These are phyloP conservation scores for Drosophila pandora DNA, from an alignment of 1,140 invertebrate species.

Conservation along the genomic window DNA sequence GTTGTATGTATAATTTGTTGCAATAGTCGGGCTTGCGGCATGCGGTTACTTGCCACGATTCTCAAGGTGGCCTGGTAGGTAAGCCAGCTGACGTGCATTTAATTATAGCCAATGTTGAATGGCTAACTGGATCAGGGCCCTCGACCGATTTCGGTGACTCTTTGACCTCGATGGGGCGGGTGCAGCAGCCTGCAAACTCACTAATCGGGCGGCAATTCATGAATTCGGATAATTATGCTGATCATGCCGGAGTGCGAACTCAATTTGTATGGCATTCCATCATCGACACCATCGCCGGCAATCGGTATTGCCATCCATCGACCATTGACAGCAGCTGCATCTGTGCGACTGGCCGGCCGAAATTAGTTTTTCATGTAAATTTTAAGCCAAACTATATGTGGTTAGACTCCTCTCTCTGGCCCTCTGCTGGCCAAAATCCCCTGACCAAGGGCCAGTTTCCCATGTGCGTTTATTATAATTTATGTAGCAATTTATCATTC, in stretches of 20 bases:
- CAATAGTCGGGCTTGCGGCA: conserved; percentile 27
- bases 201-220: conserved; percentile 67
- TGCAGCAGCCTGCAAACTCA: conserved; percentile 44
- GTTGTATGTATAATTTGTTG: conserved; percentile 61
- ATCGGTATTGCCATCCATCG: conserved; percentile 29
- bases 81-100: conserved; percentile 39
- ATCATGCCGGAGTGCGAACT: conserved; percentile 73
- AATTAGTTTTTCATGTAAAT: conserved; percentile 82
- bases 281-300: conserved; percentile 18
- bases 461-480: conserved; percentile 76
- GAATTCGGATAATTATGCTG: conserved; percentile 75
- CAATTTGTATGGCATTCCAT: conserved; percentile 60
- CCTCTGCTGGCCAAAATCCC: conserved; percentile 22
- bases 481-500: conserved; percentile 79
- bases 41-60: conserved; percentile 26
- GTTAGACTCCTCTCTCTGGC: background rate
- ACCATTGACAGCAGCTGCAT: conserved; percentile 23
- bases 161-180: conserved; percentile 1
- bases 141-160: conserved; percentile 26
- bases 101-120: conserved; percentile 46
- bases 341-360: conserved; percentile 35
- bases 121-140: conserved; percentile 2
- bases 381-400: conserved; percentile 63
- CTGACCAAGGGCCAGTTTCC: conserved; percentile 24
- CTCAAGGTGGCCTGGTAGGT: background rate